phyloP scores from a whole-genome alignment of 2,888 invertebrate genomes.

The Hyalella azteca region DNA sequence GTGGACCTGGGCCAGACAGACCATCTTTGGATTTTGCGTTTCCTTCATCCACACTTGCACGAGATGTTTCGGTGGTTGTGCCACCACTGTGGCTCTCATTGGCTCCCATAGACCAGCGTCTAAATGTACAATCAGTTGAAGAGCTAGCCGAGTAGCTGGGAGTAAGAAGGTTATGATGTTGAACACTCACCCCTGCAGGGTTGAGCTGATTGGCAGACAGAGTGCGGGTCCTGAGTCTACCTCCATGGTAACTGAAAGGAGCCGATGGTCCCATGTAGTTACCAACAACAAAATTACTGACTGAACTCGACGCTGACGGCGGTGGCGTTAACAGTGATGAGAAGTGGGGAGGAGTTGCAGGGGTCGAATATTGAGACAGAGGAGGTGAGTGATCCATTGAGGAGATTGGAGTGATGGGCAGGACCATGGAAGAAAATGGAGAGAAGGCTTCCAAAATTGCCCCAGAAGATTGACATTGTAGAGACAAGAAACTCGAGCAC shows the following conservation, averaged over 20 bases:
- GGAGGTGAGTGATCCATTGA: neutral
- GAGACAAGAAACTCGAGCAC: slow-evolving; percentile 1
- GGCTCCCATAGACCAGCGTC: slow-evolving; percentile 32
- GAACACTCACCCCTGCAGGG: neutral
- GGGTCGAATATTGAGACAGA: neutral
- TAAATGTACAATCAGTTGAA: neutral
- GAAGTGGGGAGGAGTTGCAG: slow-evolving; percentile 27
- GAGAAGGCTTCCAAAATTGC: slow-evolving; percentile 3
- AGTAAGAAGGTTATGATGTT: slow-evolving; percentile 10
- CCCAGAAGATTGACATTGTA: slow-evolving; percentile 5
- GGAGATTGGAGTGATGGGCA: neutral
- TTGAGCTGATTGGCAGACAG: slow-evolving; percentile 5
- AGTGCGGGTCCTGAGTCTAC: neutral
- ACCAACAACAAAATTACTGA: neutral
- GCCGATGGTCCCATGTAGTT: neutral
- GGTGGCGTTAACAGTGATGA: slow-evolving; percentile 29
- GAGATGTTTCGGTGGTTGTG: neutral
- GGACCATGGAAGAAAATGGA: slow-evolving; percentile 2
- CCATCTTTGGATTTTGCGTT: neutral
- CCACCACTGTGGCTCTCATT: neutral
- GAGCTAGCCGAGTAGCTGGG: neutral
- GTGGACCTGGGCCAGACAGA: slow-evolving; percentile 28
- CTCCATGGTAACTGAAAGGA: neutral
- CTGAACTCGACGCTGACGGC: neutral
- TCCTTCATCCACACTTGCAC: neutral